phyloP scores from a whole-genome alignment of 2,113 vertebrate species.

The Lophura nycthemera region DNA sequence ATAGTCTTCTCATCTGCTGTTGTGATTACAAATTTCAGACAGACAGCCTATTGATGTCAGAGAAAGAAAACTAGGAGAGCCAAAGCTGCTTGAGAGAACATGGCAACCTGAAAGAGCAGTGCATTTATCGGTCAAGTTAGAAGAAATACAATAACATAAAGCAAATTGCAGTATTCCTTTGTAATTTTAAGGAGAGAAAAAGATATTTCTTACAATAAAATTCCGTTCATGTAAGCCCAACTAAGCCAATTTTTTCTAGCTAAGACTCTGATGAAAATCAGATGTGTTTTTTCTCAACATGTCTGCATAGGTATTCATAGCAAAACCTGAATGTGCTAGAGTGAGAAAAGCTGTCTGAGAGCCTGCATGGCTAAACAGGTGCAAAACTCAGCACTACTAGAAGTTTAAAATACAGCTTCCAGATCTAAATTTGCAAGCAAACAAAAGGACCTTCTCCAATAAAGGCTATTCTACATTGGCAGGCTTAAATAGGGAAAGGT shows the following conservation, averaged over 20 bases:
- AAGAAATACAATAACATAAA: neutral
- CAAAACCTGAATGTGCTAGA: neutral
- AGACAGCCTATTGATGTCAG: neutral
- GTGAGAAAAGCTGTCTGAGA: neutral
- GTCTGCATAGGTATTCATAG: neutral
- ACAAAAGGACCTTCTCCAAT: neutral
- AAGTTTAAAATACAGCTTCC: neutral
- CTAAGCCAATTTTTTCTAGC: neutral
- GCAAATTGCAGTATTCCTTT: neutral
- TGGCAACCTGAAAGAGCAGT: neutral
- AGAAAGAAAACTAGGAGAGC: neutral
- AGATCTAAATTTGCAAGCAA: neutral
- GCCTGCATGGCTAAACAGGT: neutral
- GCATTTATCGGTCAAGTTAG: neutral
- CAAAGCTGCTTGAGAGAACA: neutral
- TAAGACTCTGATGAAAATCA: neutral
- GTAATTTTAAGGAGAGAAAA: neutral
- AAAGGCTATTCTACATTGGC: neutral
- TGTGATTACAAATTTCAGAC: neutral
- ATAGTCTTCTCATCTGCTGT: neutral
- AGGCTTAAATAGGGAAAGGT: neutral
- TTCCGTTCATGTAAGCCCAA: rapidly evolving
- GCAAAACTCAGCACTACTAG: neutral
- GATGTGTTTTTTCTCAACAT: neutral
- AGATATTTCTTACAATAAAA: neutral